Conservation (phyloP, 2,888 invertebrate genomes). For the Blastobasis lacticolella region DNA sequence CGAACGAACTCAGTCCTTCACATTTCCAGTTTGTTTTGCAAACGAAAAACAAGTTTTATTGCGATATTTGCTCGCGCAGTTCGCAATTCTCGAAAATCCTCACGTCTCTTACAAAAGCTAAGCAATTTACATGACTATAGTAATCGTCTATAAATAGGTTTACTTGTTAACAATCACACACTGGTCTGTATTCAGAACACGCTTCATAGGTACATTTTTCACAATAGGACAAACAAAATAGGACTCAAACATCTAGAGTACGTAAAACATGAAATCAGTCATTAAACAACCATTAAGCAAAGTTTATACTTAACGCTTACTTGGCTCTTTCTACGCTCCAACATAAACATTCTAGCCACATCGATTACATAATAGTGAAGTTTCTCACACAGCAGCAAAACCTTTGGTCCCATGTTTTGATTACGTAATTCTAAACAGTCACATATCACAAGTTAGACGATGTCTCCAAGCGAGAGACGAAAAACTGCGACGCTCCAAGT, state of each 20-base stretch:
- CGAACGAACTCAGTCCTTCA: neutral
- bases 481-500: conserved; percentile 9
- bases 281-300: neutral
- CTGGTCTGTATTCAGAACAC: too few relatives aligned
- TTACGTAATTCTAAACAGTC: conserved; percentile 2
- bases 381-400: neutral
- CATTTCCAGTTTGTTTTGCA: neutral
- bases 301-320: neutral
- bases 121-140: too few relatives aligned
- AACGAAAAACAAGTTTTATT: too few relatives aligned
- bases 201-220: neutral
- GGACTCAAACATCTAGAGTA: neutral
- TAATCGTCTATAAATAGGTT: too few relatives aligned
- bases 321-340: neutral
- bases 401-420: too few relatives aligned
- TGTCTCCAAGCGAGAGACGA: conserved; percentile 17
- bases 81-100: too few relatives aligned
- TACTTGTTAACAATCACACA: too few relatives aligned
- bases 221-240: neutral
- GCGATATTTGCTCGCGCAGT: too few relatives aligned
- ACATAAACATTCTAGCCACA: neutral
- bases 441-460: conserved; percentile 13
- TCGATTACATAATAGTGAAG: neutral
- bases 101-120: too few relatives aligned
- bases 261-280: neutral